phyloP scores from a whole-genome alignment of 37 sponge, comb jelly and placozoan species.

The Chondrilla cf. caribensis region DNA sequence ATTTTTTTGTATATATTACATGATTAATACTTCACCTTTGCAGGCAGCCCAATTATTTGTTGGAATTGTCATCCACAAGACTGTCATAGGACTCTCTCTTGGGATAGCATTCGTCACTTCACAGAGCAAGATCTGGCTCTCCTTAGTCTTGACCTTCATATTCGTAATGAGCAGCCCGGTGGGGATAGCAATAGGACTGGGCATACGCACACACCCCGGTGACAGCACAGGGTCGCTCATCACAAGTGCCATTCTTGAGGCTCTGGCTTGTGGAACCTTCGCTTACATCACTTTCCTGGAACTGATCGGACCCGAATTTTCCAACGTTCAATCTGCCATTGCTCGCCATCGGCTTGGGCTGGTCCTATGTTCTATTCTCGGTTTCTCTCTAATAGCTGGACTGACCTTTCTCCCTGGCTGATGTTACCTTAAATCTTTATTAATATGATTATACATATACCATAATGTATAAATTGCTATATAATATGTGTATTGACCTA shows the following conservation, averaged over 20 bases:
- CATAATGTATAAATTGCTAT: too few relatives aligned
- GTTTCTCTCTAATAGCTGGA: slow-evolving; percentile 11
- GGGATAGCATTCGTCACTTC: slow-evolving; percentile 21
- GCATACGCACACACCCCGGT: too few relatives aligned
- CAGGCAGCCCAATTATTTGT: slow-evolving; percentile 19
- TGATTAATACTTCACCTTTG: too few relatives aligned
- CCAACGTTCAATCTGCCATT: background rate
- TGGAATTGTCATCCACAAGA: slow-evolving; percentile 29
- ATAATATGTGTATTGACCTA: too few relatives aligned
- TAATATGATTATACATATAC: too few relatives aligned
- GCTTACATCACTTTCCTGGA: slow-evolving; percentile 29
- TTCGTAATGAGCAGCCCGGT: slow-evolving; percentile 19
- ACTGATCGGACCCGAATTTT: slow-evolving; percentile 29
- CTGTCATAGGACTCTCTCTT: slow-evolving; percentile 29
- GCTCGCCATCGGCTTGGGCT: background rate
- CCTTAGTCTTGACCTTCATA: background rate
- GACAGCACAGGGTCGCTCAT: too few relatives aligned
- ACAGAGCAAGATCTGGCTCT: background rate
- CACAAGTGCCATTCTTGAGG: slow-evolving; percentile 18
- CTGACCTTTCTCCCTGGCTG: background rate
- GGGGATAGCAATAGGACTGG: background rate
- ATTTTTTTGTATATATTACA: too few relatives aligned
- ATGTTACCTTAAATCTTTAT: too few relatives aligned
- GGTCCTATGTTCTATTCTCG: background rate
- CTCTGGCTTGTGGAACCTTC: slow-evolving; percentile 34